Evolutionary conservation across 2,113 vertebrate species (phyloP), one percentile per base, ranked within the genome.

Genomic region (Motacilla tschutschensis): DNA sequence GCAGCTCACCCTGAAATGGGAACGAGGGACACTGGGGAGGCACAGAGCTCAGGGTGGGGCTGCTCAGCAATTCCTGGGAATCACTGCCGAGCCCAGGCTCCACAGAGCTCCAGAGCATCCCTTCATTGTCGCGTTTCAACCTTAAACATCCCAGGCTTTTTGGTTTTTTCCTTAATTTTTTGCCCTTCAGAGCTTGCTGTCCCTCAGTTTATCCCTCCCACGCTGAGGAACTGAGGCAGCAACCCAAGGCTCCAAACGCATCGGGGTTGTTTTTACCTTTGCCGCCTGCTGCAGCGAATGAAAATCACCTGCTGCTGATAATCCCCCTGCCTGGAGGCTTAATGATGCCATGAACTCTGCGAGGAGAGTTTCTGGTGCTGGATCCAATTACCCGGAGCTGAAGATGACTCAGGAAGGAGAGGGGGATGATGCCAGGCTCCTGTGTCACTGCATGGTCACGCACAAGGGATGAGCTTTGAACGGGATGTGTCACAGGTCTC

Each of bases 21-120:
- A 28, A 25, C 80, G 51, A 36, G 59, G 31, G 25, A 41, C 29
- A 9, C 8, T 44, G n/a, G 17, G 28, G 9, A 44, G 36, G 3
- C 43, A 6, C 19, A 51, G 62, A 90, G 90, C 92, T 77, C 92
- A 79, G 76, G 66, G 79, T 48, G 85, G 85, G 73, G 96, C 85
- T 97, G 96, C 95, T 96, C 76, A 94, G 96, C 94, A 95, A 92
- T 81, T 53, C 53, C 94, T 91, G 92, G 95, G 92, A 90, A 93
- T 95, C 87, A n/a, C 87, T 40, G 35, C 82, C 89, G 6, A 87
- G 74, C 83, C 93, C 58, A 55, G 90, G 85, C 50, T 90, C 92
- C 16, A 94, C 12, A 9, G 60, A 91, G 88, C 60, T 73, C 53
- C 43, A 88, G 90, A 92, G 88, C 79, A 70, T 92, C 88, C 33